phyloP scores from a whole-genome alignment of 2,797 vertebrate genomes.

The Otolemur crassicaudatus region DNA sequence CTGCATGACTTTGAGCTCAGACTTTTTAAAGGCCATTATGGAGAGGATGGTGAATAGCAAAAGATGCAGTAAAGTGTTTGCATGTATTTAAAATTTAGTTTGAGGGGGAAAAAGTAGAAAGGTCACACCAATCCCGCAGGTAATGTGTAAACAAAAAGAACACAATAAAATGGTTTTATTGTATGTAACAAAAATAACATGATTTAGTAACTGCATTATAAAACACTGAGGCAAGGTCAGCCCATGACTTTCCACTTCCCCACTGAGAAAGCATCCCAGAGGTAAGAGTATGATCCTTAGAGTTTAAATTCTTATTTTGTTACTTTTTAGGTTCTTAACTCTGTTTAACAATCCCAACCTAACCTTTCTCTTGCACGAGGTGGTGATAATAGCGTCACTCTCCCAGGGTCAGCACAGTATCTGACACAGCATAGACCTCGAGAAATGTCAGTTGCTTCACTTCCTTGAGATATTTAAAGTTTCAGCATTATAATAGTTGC shows the following conservation, averaged over 20 bases:
- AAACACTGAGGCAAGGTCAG: background rate
- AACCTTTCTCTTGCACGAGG: background rate
- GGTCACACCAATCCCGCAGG: background rate
- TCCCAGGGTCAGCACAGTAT: background rate
- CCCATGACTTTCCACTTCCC: background rate
- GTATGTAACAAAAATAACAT: background rate
- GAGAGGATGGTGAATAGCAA: background rate
- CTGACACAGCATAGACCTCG: background rate
- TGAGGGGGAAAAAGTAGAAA: background rate
- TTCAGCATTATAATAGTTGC: background rate
- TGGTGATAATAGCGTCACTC: background rate
- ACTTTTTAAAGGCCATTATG: background rate
- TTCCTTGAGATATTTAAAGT: background rate
- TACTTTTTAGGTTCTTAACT: background rate
- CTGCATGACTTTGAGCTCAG: background rate
- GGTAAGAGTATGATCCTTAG: background rate
- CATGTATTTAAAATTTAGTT: background rate
- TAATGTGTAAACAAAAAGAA: background rate
- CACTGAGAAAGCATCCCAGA: background rate
- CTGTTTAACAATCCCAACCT: background rate
- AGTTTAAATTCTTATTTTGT: background rate
- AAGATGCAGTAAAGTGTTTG: background rate
- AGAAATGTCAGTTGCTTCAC: background rate
- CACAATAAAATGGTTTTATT: background rate
- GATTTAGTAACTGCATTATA: constrained; percentile 30